phyloP scores from a whole-genome alignment of 1,140 invertebrate genomes.

The Parapsyche elsis region DNA sequence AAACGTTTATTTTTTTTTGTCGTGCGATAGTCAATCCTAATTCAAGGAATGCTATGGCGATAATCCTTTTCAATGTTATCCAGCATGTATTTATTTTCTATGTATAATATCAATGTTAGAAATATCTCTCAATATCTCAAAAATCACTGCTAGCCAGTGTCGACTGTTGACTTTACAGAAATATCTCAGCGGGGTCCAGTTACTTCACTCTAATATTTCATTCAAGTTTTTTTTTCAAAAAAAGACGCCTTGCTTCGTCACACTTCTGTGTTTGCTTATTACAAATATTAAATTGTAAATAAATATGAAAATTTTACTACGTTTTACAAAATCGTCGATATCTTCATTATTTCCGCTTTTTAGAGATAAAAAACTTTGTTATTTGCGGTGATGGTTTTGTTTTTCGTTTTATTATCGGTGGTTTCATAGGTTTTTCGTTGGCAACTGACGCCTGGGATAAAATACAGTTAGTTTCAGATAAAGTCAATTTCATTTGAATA shows the following conservation, averaged over 20 bases:
- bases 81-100: too few species aligned
- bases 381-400: neutral
- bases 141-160: too few species aligned
- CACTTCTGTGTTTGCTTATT: neutral
- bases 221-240: neutral
- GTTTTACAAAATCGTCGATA: neutral
- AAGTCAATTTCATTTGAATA: too few species aligned
- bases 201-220: neutral
- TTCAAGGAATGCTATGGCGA: neutral
- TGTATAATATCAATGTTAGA: too few species aligned
- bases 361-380: neutral
- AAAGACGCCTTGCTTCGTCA: neutral
- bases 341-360: neutral
- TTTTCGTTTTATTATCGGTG: too few species aligned
- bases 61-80: neutral
- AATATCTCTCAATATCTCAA: too few species aligned
- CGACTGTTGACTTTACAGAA: too few species aligned
- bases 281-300: neutral
- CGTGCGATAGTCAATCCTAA: neutral
- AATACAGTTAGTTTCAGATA: too few species aligned
- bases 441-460: too few species aligned
- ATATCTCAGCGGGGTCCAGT: neutral
- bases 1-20: neutral
- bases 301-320: neutral
- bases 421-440: too few species aligned